Conservation (phyloP, 2,888 invertebrate genomes). For the Cryptocephalus moraei region DNA sequence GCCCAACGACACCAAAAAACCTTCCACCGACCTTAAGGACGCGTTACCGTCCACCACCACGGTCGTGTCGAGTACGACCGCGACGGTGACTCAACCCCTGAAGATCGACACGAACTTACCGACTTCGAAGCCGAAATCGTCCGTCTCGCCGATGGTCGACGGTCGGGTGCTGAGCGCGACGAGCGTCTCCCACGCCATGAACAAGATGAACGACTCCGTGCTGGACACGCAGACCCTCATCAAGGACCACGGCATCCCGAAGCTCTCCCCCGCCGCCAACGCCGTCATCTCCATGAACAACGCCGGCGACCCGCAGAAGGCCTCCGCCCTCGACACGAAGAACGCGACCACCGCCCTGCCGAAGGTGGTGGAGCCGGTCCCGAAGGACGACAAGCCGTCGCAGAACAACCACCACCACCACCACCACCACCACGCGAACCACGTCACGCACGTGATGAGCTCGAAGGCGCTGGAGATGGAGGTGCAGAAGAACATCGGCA, state of each 20-base stretch:
- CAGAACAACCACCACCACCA: conserved; percentile 9
- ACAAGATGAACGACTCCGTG: conserved; percentile 37
- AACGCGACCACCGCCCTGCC: conserved; percentile 20
- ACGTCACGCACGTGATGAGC: conserved; percentile 20
- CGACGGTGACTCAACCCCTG: conserved; percentile 34
- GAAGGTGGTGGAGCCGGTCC: conserved; percentile 12
- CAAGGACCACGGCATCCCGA: conserved; percentile 29
- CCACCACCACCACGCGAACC: conserved; percentile 19
- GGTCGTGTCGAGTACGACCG: conserved; percentile 35
- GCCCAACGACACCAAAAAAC: not conserved
- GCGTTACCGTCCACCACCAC: conserved; percentile 25
- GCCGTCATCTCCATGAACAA: conserved; percentile 19
- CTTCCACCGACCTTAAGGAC: not conserved
- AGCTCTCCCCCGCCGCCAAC: conserved; percentile 21
- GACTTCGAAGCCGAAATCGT: conserved; percentile 14
- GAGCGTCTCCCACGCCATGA: conserved; percentile 36
- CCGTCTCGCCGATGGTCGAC: conserved; percentile 28
- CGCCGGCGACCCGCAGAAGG: conserved; percentile 6
- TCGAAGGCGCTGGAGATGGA: conserved; percentile 23
- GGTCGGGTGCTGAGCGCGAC: conserved; percentile 33
- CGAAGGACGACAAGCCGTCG: not conserved
- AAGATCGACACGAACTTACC: conserved; percentile 33
- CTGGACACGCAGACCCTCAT: conserved; percentile 34
- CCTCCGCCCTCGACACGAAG: conserved; percentile 19
- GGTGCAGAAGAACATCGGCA: conserved; percentile 28